Percentiles rank a stretch among this genome's conserved stretches.
Evolutionary conservation across 2,797 vertebrate species (phyloP).

Genomic region (Poeciliopsis paucimaculata): DNA sequence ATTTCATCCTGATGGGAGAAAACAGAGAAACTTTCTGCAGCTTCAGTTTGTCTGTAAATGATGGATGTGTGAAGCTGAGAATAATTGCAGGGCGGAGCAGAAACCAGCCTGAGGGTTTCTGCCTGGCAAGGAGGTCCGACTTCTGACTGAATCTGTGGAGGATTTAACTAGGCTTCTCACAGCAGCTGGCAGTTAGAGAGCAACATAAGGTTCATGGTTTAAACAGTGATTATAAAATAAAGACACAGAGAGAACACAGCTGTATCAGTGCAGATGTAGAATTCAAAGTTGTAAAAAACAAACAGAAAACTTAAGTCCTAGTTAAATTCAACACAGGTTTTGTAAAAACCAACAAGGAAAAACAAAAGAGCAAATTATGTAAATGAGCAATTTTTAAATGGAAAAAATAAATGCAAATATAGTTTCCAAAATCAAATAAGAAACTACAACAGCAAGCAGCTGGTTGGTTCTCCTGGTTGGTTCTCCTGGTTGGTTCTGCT

Average conservation of each 20-base stretch:
- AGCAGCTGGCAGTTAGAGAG: not conserved
- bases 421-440: not conserved
- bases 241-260: not conserved
- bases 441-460: not conserved
- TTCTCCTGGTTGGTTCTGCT: not conserved
- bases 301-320: not conserved
- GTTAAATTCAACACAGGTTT: not conserved
- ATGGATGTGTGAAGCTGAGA: conserved; percentile 36
- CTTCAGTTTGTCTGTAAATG: not conserved
- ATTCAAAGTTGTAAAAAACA: not conserved
- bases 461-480: no score
- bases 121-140: not conserved
- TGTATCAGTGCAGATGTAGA: not conserved
- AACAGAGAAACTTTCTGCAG: not conserved
- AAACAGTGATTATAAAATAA: not conserved
- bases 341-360: not conserved
- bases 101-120: conserved; percentile 1
- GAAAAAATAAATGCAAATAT: not conserved
- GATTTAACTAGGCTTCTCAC: not conserved
- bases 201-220: not conserved
- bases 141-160: not conserved
- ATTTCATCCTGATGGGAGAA: not conserved
- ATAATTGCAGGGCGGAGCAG: conserved; percentile 23
- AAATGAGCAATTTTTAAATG: not conserved
- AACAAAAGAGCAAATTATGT: not conserved